Evolutionary conservation across 1,140 invertebrate genomes (phyloP), one percentile per base, ranked within the genome.

Genomic region (Drosophila malerkotliana): DNA sequence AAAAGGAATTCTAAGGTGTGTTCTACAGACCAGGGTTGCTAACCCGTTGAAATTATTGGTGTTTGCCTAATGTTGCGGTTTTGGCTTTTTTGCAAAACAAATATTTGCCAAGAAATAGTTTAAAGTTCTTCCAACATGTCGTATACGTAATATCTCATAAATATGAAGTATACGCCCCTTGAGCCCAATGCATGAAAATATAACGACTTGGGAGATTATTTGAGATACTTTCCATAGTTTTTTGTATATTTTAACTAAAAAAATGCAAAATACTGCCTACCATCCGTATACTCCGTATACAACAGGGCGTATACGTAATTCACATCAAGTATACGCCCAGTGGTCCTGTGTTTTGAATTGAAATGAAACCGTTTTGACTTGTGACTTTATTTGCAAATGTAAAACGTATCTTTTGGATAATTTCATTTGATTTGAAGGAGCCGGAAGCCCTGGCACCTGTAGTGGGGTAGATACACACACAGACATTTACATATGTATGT

Each of bases 1-100:
- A 49, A 47, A 44, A 52, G 45, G 55, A 66, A 77, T 77, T 47
- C 45, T 75, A 66, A 83, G 79, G 79, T 83, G 79, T 83, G 79
- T 49, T 75, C 28, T 53, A 45, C 54, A 59, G 32, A 45, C 37
- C 57, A 73, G 68, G 45, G 71, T 58, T 73, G 61, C 28, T 47
- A 53, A n/a, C 12, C 37, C 34, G 47, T 63, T 9, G 4, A 51
- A 52, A 14, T 18, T 15, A 53, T 66, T 34, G 18, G 47, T 52
- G 30, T 21, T 21, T 21, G 21, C 21, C 2, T 21, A 21, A 21
- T 21, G 21, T 37, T 67, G 58, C 26, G 59, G 34, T 32, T 63
- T 44, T 37, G 39, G 45, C 48, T 66, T 62, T 62, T 62, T 12
- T 26, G 28, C 7, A 9, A 21, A 18, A 4, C 7, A 57, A 41